phyloP scores from a whole-genome alignment of 2,888 invertebrate genomes.

The Hypomecis atomaria region DNA sequence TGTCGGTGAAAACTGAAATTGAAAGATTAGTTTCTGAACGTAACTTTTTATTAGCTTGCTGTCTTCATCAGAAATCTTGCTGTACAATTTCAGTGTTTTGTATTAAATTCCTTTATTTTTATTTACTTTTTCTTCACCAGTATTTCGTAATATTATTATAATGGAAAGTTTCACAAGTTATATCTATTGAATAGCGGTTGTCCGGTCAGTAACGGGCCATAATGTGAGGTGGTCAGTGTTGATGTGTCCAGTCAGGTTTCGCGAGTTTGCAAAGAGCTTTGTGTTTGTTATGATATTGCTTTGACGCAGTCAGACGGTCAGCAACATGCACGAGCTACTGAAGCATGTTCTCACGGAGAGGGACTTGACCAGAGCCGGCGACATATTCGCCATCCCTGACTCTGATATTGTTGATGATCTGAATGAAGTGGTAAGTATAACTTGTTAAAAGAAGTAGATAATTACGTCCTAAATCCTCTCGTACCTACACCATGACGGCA shows the following conservation, averaged over 20 bases:
- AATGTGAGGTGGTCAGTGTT: slow-evolving; percentile 49
- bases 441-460: neutral
- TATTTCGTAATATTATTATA: slow-evolving; percentile 12
- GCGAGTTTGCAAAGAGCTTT: slow-evolving; percentile 31
- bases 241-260: slow-evolving; percentile 54
- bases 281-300: slow-evolving; percentile 43
- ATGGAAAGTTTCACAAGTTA: slow-evolving; percentile 9
- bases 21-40: slow-evolving; percentile 60
- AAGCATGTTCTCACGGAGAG: slow-evolving; percentile 95
- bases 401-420: slow-evolving; percentile 93
- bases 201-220: slow-evolving; percentile 34
- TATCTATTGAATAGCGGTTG: slow-evolving; percentile 23
- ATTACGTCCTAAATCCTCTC: neutral
- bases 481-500: no score
- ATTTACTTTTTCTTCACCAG: slow-evolving; percentile 14
- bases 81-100: slow-evolving; percentile 20
- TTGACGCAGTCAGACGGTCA: slow-evolving; percentile 34
- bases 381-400: slow-evolving; percentile 95
- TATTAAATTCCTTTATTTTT: slow-evolving; percentile 21
- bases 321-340: slow-evolving; percentile 95
- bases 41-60: slow-evolving; percentile 47
- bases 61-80: slow-evolving; percentile 26
- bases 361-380: slow-evolving; percentile 95
- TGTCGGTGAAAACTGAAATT: no score
- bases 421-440: slow-evolving; percentile 92